phyloP scores from a whole-genome alignment of 2,888 invertebrate species.

The Stenotaenia linearis region DNA sequence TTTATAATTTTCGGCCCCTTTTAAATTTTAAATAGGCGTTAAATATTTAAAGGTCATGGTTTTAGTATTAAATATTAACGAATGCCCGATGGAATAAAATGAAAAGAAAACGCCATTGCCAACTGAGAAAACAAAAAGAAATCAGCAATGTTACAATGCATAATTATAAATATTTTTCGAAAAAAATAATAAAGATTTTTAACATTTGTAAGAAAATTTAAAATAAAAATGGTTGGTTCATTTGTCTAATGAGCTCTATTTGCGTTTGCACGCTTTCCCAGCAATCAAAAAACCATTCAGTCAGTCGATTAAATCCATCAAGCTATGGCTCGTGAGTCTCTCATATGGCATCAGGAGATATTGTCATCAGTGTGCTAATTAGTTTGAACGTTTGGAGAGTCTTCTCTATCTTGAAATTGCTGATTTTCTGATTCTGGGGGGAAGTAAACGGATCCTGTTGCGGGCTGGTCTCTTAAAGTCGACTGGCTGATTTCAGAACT shows the following conservation, averaged over 20 bases:
- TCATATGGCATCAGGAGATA: constrained; percentile 17
- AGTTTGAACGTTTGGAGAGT: background rate
- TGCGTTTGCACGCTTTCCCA: background rate
- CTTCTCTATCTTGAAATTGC: background rate
- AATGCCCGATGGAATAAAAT: background rate
- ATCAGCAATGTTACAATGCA: background rate
- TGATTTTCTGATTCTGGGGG: background rate
- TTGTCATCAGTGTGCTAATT: background rate
- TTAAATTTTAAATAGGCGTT: background rate
- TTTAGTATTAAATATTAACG: background rate
- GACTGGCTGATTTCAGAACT: constrained; percentile 3
- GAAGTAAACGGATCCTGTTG: background rate
- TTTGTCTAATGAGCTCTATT: background rate
- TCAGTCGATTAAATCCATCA: background rate
- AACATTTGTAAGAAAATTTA: too few species aligned
- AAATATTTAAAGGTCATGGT: background rate
- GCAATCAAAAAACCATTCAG: constrained; percentile 8
- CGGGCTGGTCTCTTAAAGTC: background rate
- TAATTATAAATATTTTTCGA: too few species aligned
- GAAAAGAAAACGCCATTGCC: background rate
- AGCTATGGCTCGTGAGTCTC: background rate
- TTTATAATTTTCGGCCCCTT: background rate
- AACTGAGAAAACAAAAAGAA: background rate
- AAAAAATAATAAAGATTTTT: too few species aligned
- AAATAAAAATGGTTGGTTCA: background rate